phyloP scores from a whole-genome alignment of 2,797 vertebrate species.

The Vireo griseus region DNA sequence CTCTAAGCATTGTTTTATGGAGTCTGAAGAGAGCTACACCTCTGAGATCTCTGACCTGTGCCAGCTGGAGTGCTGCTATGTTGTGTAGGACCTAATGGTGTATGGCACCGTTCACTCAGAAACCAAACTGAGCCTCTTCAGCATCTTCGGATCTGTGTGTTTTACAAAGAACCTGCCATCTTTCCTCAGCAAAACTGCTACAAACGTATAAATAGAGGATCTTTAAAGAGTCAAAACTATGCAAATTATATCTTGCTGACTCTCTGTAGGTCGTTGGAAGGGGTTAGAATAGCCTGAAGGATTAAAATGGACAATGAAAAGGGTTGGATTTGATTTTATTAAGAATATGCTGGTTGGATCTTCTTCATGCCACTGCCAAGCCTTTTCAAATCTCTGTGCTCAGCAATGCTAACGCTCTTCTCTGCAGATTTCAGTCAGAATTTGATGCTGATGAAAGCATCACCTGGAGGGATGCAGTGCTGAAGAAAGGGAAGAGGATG shows the following conservation, averaged over 20 bases:
- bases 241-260: not conserved
- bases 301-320: not conserved
- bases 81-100: not conserved
- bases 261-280: not conserved
- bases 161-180: not conserved
- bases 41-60: not conserved
- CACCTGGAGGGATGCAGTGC: not conserved
- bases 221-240: not conserved
- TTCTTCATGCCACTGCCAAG: not conserved
- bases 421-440: not conserved
- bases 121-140: not conserved
- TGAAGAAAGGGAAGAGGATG: not conserved
- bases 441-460: slow-evolving; percentile 18
- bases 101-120: not conserved
- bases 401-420: not conserved
- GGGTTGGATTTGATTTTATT: not conserved
- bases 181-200: not conserved
- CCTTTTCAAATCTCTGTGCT: not conserved
- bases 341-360: not conserved
- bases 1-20: not conserved
- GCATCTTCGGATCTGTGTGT: not conserved
- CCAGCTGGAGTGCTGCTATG: not conserved
- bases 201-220: not conserved
- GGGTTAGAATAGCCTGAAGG: not conserved
- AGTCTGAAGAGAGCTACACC: not conserved